phyloP scores from a whole-genome alignment of 2,797 vertebrate species.

The Harpagifer antarcticus region DNA sequence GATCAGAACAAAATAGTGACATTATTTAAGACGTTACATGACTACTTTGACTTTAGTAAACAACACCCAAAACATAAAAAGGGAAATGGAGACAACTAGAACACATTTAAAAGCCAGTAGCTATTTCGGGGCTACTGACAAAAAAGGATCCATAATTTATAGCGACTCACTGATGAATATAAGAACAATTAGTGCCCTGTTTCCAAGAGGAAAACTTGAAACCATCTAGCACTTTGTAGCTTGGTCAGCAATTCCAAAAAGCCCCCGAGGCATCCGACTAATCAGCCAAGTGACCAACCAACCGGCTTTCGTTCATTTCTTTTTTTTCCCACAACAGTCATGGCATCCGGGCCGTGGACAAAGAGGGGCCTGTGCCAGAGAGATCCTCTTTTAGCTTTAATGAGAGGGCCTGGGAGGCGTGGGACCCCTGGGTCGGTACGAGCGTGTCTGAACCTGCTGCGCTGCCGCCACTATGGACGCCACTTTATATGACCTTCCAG shows the following conservation, averaged over 20 bases:
- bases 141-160: conserved; percentile 3
- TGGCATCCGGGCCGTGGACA: conserved; percentile 80
- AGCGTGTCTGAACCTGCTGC: conserved; percentile 74
- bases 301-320: conserved; percentile 60
- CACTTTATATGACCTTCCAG: conserved; percentile 56
- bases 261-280: conserved; percentile 62
- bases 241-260: conserved; percentile 68
- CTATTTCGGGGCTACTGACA: neutral
- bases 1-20: neutral
- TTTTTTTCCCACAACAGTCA: conserved; percentile 72
- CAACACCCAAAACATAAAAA: neutral
- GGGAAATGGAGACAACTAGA: neutral
- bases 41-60: neutral
- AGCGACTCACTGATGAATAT: conserved; percentile 17
- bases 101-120: conserved; percentile 14
- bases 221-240: conserved; percentile 47
- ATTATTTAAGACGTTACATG: conserved; percentile 2
- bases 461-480: conserved; percentile 51
- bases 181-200: conserved; percentile 53
- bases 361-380: conserved; percentile 81
- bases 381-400: conserved; percentile 84
- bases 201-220: conserved; percentile 56
- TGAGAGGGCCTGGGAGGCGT: conserved; percentile 81
- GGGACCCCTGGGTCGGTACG: conserved; percentile 75
- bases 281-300: conserved; percentile 70